A percentile compares a stretch with the other conserved stretches of the same genome.
phyloP scores from a whole-genome alignment of 2,797 vertebrate species.

The Smutsia gigantea region DNA sequence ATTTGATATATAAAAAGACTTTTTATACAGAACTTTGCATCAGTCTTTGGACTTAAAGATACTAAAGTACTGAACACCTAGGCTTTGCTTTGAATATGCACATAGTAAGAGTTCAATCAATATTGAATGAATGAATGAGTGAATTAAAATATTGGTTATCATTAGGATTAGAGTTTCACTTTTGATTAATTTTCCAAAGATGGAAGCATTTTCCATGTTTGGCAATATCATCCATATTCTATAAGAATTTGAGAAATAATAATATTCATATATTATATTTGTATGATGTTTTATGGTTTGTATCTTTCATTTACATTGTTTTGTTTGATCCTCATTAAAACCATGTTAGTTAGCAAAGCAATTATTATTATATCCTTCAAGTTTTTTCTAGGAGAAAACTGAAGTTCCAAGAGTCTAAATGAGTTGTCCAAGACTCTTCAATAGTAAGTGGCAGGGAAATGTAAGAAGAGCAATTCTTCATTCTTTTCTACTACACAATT shows the following conservation, averaged over 20 bases:
- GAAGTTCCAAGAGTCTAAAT: not conserved
- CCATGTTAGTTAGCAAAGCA: not conserved
- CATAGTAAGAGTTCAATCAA: not conserved
- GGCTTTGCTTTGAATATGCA: not conserved
- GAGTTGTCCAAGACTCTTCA: not conserved
- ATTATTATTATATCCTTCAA: not conserved
- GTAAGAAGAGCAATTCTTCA: not conserved
- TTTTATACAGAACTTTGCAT: not conserved
- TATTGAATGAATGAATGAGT: not conserved
- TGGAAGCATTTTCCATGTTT: not conserved
- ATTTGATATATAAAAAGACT: too few relatives aligned
- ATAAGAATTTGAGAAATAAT: not conserved
- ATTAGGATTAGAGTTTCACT: not conserved
- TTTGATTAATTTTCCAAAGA: constrained; percentile 13
- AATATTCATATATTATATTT: not conserved
- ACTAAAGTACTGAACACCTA: not conserved
- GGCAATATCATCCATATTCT: not conserved
- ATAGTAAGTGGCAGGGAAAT: not conserved
- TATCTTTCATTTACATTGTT: not conserved
- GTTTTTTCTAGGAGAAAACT: constrained; percentile 4
- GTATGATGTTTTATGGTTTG: not conserved
- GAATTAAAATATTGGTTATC: not conserved
- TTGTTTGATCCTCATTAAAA: not conserved
- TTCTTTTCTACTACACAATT: not conserved
- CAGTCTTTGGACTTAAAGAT: not conserved